Base-by-base conservation (phyloP, 2,797 vertebrate genomes). In the Acipenser transmontanus region DNA sequence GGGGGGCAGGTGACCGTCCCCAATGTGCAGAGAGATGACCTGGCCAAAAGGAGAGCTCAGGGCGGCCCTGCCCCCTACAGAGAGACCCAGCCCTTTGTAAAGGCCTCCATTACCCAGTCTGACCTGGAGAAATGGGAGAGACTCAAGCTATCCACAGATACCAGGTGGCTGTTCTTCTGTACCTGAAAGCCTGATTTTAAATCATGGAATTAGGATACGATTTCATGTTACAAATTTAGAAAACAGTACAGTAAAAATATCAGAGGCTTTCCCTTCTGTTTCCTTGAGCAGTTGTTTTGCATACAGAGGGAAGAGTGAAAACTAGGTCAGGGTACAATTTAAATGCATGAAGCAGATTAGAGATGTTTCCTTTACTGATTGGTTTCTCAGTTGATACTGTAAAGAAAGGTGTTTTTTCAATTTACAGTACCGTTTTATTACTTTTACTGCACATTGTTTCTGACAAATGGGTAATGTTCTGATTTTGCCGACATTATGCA, bases 41-140 rank as follows among this genome's bases (percentile, higher is more conserved):
- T 97, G 77, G 89, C 84, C 20, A 87, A 81, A 66, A 76, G 69
- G 77, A 88, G 92, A 75, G 86, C 82, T 75, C 90, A 86, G 72
- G 80, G 70, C 63, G 73, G 74, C 50, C 70, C 80, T 7, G 71
- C 73, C 70, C 83, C 86, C 56, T 88, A 82, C 6, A 87, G 66
- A 59, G 89, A 90, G 1, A 84, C 87, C 68, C 69, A 66, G 0
- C 76, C 76, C 77, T 93, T 93, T 79, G 81, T 83, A 65, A 82
- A 83, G 7, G 74, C 85, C 47, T 82, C 89, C 71, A 91, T 97
- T 79, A 97, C 94, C 70, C 87, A 89, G 78, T 88, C 93, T 17
- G 96, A 98, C 79, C 71, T 95, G 82, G 86, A 94, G 81, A 97
- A 91, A 6, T 98, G 96, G 96, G 88, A 96, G 80, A 94, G 89